These are phyloP conservation scores for Tokudaia muenninki DNA, from an alignment of 2,797 vertebrate genomes.

Conservation along the genomic window DNA sequence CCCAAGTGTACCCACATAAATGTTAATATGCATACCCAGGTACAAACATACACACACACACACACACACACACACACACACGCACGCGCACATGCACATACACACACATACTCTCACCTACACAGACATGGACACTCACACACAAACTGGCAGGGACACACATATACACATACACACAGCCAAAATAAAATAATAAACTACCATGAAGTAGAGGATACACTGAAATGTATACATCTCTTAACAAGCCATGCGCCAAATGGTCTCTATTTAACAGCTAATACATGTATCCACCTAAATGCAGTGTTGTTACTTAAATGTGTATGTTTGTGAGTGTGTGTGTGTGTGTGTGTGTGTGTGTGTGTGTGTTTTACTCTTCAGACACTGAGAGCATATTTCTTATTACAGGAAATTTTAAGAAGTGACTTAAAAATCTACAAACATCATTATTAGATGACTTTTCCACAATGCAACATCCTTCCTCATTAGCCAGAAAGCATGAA, in stretches of 20 bases:
- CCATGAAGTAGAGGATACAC: background rate
- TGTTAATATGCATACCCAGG: background rate
- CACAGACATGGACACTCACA: no score
- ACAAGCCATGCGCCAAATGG: background rate
- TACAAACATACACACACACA: background rate
- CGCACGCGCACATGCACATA: no score
- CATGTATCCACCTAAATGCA: background rate
- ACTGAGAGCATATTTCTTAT: background rate
- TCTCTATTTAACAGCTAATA: conserved; percentile 40
- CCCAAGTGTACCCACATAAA: background rate
- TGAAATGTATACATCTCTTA: conserved; percentile 11
- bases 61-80: no score
- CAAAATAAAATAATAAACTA: background rate
- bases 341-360: background rate
- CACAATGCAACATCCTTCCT: background rate
- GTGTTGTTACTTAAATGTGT: background rate
- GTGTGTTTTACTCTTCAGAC: background rate
- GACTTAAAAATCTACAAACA: conserved; percentile 23
- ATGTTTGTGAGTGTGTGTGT: background rate
- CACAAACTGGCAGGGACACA: no score
- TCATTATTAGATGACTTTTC: background rate
- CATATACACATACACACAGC: background rate
- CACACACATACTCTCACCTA: no score
- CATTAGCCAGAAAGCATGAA: background rate
- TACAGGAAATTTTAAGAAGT: background rate